These are phyloP conservation scores for Diploscapter pachys DNA, from an alignment of 1,140 invertebrate genomes.

Conservation along the genomic window DNA sequence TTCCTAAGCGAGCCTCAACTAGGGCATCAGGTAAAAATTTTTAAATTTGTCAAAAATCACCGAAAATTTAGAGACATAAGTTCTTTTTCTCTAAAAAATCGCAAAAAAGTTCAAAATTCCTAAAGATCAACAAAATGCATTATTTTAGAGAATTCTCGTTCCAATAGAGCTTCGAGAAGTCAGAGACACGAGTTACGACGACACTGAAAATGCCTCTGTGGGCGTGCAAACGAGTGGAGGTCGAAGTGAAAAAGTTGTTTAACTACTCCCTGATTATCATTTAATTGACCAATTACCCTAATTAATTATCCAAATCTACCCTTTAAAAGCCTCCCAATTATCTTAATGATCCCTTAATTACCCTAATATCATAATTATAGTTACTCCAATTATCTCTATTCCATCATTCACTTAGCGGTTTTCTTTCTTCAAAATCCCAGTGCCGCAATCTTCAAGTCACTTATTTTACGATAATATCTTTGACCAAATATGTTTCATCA, in stretches of 20 bases:
- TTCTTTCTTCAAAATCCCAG: too few relatives aligned
- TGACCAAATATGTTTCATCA: conserved; percentile 12
- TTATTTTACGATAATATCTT: neutral
- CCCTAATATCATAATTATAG: too few relatives aligned
- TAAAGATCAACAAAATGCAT: neutral
- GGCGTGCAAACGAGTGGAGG: conserved; percentile 52
- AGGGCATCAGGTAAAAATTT: conserved; percentile 43
- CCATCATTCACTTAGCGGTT: too few relatives aligned
- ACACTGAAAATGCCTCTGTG: conserved; percentile 45
- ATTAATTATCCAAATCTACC: conserved; percentile 12
- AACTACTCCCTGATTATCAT: neutral
- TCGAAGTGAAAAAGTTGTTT: conserved; percentile 21
- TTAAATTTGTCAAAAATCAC: neutral
- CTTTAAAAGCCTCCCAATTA: neutral
- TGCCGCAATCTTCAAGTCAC: too few relatives aligned
- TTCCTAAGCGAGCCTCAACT: conserved; percentile 46
- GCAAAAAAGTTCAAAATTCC: neutral
- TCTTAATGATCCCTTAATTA: too few relatives aligned
- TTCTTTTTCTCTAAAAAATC: neutral
- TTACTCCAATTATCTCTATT: too few relatives aligned
- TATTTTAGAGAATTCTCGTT: conserved; percentile 49
- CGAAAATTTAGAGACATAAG: neutral
- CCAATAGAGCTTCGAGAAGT: conserved; percentile 54
- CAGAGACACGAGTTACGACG: conserved; percentile 38
- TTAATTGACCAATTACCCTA: conserved; percentile 15